Base-by-base conservation (phyloP, 37 sponge, comb jelly and placozoan species). In the Dysidea cf. avara region DNA sequence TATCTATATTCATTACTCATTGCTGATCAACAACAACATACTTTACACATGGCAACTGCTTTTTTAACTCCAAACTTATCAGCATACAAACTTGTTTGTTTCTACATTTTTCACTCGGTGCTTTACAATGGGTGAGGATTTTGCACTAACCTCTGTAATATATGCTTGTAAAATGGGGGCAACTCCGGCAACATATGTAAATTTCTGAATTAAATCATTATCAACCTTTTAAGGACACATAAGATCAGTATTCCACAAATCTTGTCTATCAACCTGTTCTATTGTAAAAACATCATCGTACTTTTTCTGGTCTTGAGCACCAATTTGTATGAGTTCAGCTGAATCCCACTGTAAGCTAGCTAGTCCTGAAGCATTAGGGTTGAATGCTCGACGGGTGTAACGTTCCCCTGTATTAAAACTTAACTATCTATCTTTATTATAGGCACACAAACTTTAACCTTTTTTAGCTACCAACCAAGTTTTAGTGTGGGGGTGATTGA, bases 211-310 rank as follows among this genome's bases (percentile, higher is more conserved):
- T 25, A 87, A 69, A 16, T 92, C 73, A 25, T 82, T 76, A 30
- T 63, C 61, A 1, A 92, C 86, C 82, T n/a, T n/a, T n/a, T 81
- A 82, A 12, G 40, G 52, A 29, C 1, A 24, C 35, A 43, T 12
- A 43, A 12, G 9, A 9, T 43, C 5, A 5, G 9, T 43, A 43
- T 43, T 12, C n/a, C n/a, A n/a, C n/a, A n/a, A n/a, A n/a, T 12
- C 46, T 5, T 43, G 26, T 38, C 36, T 22, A 34, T 64, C 18
- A 21, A n/a, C 87, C 81, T 76, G 17, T 62, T 82, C 71, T 31
- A 88, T 46, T 25, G 89, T 88, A 74, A 88, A 88, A 21, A 83
- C 77, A 78, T 88, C 89, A 72, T 88, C 73, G 56, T 88, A 83
- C 60, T 57, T 76, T 79, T 72, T 83, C 7, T 43, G 46, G 9